Base-by-base conservation (phyloP, 2,113 vertebrate species). In the Oryctolagus cuniculus region DNA sequence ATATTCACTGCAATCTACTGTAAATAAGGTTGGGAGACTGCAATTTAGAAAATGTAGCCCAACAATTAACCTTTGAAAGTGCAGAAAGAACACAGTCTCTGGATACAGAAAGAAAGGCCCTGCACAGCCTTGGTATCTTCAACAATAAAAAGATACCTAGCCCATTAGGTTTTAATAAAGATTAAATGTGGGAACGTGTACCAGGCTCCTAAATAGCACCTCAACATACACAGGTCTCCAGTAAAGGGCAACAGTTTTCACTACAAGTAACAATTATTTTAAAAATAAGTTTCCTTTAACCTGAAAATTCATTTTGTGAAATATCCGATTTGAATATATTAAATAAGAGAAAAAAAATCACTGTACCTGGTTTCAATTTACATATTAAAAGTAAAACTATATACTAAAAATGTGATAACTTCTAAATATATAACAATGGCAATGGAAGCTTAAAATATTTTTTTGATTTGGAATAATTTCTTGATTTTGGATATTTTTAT, bases 341-440 rank as follows among this genome's bases (percentile, higher is more conserved):
- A 90, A 84, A 44, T 55, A 91, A 85, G 8, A 89, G 13, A 73
- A 84, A 85, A 92, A 36, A 16, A 58, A 58, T 36, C 51, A 91
- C 31, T 63, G n/a, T 61, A 87, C 11, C 51, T 74, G 51, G 10
- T 90, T 91, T 91, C 87, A 79, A 96, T n/a, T 90, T 89, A 69
- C 73, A n/a, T 79, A 34, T 58, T 66, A 80, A 93, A 95, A 78
- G 36, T 19, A 67, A 95, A 91, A 67, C 9, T 73, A 13, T 61
- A 93, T 61, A 77, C 53, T 74, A 84, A 80, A 95, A 77, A 6
- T 11, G 67, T 63, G 38, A 36, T 44, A 58, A 86, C 11, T 77
- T 95, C 16, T 93, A 95, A 93, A 70, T 90, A 93, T 29, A 2
- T 73, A 90, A 90, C 4, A 95, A 89, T 31, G 53, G 79, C 21